Evolutionary conservation across 2,888 invertebrate species (phyloP).

Genomic region (Abscondita cerata): DNA sequence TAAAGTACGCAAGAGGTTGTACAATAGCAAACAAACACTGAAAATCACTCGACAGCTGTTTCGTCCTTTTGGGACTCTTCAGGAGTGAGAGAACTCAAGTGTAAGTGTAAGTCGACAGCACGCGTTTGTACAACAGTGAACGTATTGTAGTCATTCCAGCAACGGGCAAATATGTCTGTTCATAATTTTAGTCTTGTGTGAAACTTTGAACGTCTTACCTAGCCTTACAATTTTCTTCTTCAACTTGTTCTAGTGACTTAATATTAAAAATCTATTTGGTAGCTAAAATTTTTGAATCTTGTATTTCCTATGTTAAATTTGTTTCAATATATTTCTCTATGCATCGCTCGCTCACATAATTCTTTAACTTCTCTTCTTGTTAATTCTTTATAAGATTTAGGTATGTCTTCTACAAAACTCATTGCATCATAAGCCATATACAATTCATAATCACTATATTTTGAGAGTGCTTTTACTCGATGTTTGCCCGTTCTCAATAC

Average conservation of each 20-base stretch:
- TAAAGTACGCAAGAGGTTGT: too few species aligned
- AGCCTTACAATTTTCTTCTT: background rate
- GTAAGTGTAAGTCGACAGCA: too few species aligned
- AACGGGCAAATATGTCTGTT: conserved; percentile 15
- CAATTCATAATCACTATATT: conserved; percentile 4
- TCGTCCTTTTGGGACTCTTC: too few species aligned
- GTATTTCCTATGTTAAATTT: background rate
- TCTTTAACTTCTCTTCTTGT: background rate
- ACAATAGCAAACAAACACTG: too few species aligned
- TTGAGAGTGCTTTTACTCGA: background rate
- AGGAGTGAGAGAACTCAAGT: too few species aligned
- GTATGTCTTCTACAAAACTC: conserved; percentile 1
- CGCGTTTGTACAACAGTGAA: too few species aligned
- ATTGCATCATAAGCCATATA: conserved; percentile 1
- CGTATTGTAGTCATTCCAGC: too few species aligned
- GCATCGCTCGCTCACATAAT: conserved; percentile 1
- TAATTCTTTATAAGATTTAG: conserved; percentile 2
- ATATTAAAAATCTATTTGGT: conserved; percentile 17
- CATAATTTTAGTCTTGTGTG: conserved; percentile 14
- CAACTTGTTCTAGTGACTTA: conserved; percentile 2
- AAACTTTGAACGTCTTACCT: conserved; percentile 1
- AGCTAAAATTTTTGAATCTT: background rate
- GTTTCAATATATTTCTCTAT: background rate
- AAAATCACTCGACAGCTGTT: too few species aligned
- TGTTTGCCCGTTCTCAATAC: background rate